Base-by-base conservation (phyloP, 2,113 vertebrate genomes). In the Promerops cafer region DNA sequence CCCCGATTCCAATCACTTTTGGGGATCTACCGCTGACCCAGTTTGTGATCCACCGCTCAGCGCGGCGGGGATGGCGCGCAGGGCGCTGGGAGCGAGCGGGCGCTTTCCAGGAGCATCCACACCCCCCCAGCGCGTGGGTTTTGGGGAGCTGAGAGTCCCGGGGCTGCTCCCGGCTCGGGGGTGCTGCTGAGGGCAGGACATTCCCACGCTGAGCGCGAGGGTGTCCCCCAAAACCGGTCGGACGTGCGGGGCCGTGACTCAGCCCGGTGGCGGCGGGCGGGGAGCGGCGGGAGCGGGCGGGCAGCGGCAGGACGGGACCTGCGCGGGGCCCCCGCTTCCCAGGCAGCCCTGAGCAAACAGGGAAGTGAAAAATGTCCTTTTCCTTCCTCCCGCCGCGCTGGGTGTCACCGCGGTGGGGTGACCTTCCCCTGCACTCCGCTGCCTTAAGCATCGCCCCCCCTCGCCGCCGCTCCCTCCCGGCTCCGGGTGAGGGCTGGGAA, bases 121-220 rank as follows among this genome's bases (percentile, higher is more conserved):
- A 3, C 2, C 28, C 6, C 3, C 3, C 2, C n/a, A 16, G 30
- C 1, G 10, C n/a, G 16, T 3, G 5, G 3, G 2, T 9, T 45
- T 47, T 56, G 31, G 72, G 76, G 50, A 5, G 22, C 3, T 6
- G 11, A 8, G 70, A 13, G 7, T 28, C 28, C 72, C 12, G 1
- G 16, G 22, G 76, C 63, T 2, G 2, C 35, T 24, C 40, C 65
- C 23, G 1, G 14, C 40, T 22, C 33, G 1, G 22, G 50, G 56
- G 28, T 1, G 3, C 33, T 7, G 66, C 88, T 1, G 53, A 78
- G 91, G 74, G 49, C 93, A 28, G 37, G 8, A 42, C 13, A 16
- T 94, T 90, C 91, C 85, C 88, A 74, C 81, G 30, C 76, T 0
- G 30, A 54, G 49, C 70, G 56, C 82, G 1, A 40, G n/a, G 57